These are phyloP conservation scores for Gnathonemus echidnorhynchus DNA, from an alignment of 2,113 vertebrate genomes.

Conservation along the genomic window DNA sequence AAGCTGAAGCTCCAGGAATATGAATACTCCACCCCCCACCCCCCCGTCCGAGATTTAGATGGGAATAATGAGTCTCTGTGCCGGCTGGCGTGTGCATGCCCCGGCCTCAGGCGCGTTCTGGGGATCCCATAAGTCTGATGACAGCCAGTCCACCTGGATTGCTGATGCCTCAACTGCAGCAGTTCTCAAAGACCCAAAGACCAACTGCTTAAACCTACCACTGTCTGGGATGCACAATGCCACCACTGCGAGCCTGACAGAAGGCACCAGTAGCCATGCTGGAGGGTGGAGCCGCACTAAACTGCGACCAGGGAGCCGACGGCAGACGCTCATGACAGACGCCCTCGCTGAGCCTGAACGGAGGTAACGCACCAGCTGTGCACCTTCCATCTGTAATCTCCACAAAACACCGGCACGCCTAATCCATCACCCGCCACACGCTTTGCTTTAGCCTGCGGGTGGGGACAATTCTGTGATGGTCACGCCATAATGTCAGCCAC, in stretches of 20 bases:
- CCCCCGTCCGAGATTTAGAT: not conserved
- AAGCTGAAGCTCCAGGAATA: not conserved
- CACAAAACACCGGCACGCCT: not conserved
- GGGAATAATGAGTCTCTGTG: conserved; percentile 63
- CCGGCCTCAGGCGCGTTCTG: not conserved
- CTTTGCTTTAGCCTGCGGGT: not conserved
- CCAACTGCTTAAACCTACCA: not conserved
- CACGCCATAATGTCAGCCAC: not conserved
- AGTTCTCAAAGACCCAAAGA: conserved; percentile 66
- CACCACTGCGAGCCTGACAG: not conserved
- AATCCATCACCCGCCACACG: not conserved
- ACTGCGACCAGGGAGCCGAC: not conserved
- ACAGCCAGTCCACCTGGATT: conserved; percentile 24
- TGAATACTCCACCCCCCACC: not conserved
- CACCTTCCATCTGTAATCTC: not conserved
- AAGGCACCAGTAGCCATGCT: not conserved
- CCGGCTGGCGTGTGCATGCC: conserved; percentile 40
- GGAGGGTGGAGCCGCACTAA: not conserved
- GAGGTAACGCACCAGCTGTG: not conserved
- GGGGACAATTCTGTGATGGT: not conserved
- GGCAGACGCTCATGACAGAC: not conserved
- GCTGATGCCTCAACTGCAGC: conserved; percentile 65
- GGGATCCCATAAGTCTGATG: not conserved
- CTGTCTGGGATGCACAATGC: not conserved
- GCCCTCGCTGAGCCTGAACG: not conserved